Evolutionary conservation across 2,113 vertebrate species (phyloP).

Genomic region (Tapirus terrestris): DNA sequence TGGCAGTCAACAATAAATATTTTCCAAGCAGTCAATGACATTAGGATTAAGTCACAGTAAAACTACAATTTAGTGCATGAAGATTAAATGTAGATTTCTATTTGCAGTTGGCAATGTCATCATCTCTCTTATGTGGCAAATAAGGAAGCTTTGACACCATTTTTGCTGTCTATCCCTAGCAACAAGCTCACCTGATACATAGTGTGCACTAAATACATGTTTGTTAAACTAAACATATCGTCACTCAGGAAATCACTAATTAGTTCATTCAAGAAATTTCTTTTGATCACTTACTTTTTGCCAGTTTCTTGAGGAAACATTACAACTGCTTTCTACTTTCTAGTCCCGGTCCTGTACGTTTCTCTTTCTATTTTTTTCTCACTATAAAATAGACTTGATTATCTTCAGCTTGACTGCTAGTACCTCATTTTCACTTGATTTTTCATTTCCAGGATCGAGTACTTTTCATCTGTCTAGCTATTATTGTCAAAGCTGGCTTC

Average conservation of each 20-base stretch:
- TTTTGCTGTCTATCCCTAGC: not conserved
- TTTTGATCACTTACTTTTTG: not conserved
- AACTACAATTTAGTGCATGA: not conserved
- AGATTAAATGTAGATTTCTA: conserved; percentile 43
- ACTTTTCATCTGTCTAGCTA: conserved; percentile 55
- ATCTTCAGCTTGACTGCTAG: conserved; percentile 45
- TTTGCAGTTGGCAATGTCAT: not conserved
- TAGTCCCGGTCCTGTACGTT: not conserved
- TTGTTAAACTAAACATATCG: not conserved
- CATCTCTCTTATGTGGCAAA: not conserved
- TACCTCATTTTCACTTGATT: conserved; percentile 70
- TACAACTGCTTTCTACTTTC: not conserved
- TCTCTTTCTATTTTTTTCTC: not conserved
- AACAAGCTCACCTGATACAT: not conserved
- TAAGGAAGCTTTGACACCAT: not conserved
- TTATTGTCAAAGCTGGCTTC: conserved; percentile 57
- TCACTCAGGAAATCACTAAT: not conserved
- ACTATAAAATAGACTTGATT: conserved; percentile 64
- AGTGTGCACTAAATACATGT: not conserved
- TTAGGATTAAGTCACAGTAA: conserved; percentile 60
- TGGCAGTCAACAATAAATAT: conserved; percentile 64
- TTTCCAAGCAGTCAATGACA: not conserved
- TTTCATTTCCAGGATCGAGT: conserved; percentile 37
- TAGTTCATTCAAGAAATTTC: not conserved
- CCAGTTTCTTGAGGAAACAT: not conserved